Evolutionary conservation across 2,113 vertebrate genomes (phyloP), one percentile per base, ranked within the genome.

Genomic region (Mus pahari): DNA sequence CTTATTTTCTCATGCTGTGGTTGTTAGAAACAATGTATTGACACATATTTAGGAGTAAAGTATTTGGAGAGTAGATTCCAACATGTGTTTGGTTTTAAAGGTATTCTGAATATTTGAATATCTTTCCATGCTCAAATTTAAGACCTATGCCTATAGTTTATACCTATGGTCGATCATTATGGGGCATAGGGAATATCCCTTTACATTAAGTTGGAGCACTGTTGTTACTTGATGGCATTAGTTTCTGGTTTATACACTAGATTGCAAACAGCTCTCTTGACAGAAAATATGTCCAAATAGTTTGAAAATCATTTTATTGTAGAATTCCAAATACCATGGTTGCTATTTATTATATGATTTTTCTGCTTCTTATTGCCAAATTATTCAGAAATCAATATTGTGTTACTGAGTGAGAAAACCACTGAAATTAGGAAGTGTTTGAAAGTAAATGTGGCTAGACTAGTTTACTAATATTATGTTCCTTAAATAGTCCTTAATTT

Each of bases 381-480:
- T 83, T 95, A 28, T 84, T 95, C 33, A 82, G 24, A 96, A 94
- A 16, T 92, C n/a, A 82, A 3, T 95, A 58, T 78, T 75, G 20
- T 87, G 86, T 95, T 95, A 0, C 22, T 95, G 62, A 93, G 92
- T 89, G 17, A 91, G 11, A 87, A 94, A 96, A 77, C 20, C 66
- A 66, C 20, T 84, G n/a, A 97, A 92, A 73, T 36, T 82, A 19
- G 17, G 5, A 86, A 42, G 66, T 89, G 74, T 83, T 89, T 90
- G 64, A 55, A 13, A 53, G 68, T 89, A 2, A 13, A 3, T 86
- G 39, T 64, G 7, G 16, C n/a, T 90, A 7, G 73, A 16, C 13
- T 53, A 64, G 14, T 77, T 96, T 91, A 62, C 91, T 8, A 45
- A 64, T 50, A 82, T 8, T 82, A 58, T 78, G 89, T 86, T 89